A percentile compares a stretch with the other conserved stretches of the same genome.
phyloP scores from a whole-genome alignment of 2,797 vertebrate species.

The Pseudochromis fuscus region DNA sequence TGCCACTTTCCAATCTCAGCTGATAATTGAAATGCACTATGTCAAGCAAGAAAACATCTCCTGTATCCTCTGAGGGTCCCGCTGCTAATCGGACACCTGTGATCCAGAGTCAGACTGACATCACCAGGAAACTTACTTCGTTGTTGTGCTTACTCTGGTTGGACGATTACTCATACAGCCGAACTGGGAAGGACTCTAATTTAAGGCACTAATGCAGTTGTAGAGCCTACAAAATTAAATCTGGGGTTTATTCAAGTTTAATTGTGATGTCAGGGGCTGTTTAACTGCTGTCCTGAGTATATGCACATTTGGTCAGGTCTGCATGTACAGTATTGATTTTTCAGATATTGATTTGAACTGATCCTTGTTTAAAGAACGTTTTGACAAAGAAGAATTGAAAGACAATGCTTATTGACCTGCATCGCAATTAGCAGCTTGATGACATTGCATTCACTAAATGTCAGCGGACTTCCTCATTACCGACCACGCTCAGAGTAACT shows the following conservation, averaged over 20 bases:
- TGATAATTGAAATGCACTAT: constrained; percentile 71
- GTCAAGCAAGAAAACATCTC: constrained; percentile 28
- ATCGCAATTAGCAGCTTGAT: constrained; percentile 69
- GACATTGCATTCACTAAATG: constrained; percentile 59
- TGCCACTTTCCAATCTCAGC: constrained; percentile 43
- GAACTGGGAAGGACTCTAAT: constrained; percentile 16
- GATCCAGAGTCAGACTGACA: constrained; percentile 37
- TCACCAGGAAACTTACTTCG: constrained; percentile 32
- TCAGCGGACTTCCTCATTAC: constrained; percentile 47
- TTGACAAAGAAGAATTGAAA: constrained; percentile 67
- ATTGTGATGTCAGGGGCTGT: constrained; percentile 27
- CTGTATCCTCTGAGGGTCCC: constrained; percentile 32
- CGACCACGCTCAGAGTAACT: constrained; percentile 26
- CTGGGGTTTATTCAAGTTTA: constrained; percentile 40
- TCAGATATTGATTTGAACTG: constrained; percentile 53
- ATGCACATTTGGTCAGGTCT: constrained; percentile 2
- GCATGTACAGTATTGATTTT: constrained; percentile 51
- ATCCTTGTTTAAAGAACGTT: constrained; percentile 54
- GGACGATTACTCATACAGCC: constrained; percentile 22
- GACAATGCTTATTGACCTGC: constrained; percentile 66
- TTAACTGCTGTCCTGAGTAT: constrained; percentile 23
- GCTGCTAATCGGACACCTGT: constrained; percentile 65
- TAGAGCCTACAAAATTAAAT: constrained; percentile 28
- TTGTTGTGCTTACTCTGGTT: constrained; percentile 21
- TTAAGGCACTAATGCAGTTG: constrained; percentile 26